Conservation (phyloP, 2,113 vertebrate species). For the Abramis brama region DNA sequence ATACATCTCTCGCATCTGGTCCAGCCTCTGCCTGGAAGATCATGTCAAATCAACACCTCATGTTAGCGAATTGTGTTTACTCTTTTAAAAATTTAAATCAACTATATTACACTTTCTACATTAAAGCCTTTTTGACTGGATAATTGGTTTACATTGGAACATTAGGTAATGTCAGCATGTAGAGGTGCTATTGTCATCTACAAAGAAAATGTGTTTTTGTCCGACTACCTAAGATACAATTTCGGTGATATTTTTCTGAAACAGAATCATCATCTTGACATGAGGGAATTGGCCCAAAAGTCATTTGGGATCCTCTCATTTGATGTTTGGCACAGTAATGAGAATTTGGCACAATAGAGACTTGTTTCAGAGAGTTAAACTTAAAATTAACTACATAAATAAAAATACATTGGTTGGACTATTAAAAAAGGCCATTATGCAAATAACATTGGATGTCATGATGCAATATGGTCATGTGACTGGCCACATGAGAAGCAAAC, state of each 20-base stretch:
- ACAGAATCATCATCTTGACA: neutral
- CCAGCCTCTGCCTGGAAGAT: conserved; percentile 85
- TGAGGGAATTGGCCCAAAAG: neutral
- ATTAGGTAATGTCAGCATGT: neutral
- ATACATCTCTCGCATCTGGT: conserved; percentile 98
- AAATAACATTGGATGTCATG: neutral
- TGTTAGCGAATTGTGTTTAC: neutral
- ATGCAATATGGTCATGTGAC: neutral
- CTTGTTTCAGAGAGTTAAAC: neutral
- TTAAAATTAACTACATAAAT: neutral
- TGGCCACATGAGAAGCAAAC: neutral
- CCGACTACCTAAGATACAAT: neutral
- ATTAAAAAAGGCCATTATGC: neutral
- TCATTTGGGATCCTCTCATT: neutral
- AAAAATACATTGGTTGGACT: neutral
- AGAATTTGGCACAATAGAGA: neutral
- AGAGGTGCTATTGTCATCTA: neutral
- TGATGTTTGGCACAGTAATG: neutral
- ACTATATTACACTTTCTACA: neutral
- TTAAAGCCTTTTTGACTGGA: neutral
- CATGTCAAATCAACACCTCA: conserved; percentile 32
- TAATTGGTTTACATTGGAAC: neutral
- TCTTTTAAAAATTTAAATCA: neutral
- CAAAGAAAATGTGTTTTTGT: neutral
- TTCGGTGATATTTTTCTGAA: no score